phyloP scores from a whole-genome alignment of 2,113 vertebrate genomes.

The Aix galericulata region DNA sequence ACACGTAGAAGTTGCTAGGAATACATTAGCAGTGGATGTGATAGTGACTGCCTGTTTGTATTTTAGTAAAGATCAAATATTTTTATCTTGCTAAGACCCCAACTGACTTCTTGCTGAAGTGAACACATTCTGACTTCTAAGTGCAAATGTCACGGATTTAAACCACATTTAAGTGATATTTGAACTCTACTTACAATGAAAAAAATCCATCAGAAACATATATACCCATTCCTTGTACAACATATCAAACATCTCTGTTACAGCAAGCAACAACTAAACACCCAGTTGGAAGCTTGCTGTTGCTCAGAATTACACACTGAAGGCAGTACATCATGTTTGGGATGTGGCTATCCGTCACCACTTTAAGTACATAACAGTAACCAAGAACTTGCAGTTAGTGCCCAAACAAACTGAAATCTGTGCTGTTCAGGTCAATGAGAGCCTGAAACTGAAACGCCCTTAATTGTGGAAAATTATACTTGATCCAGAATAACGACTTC shows the following conservation, averaged over 20 bases:
- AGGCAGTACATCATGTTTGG: accelerated
- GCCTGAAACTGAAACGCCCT: background rate
- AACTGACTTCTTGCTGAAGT: background rate
- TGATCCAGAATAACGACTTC: background rate
- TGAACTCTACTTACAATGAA: background rate
- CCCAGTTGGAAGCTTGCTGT: background rate
- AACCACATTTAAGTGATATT: background rate
- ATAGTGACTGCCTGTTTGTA: background rate
- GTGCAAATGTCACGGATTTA: background rate
- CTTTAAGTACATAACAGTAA: background rate
- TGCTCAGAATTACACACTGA: background rate
- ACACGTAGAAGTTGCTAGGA: background rate
- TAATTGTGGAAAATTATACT: background rate
- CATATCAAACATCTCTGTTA: background rate
- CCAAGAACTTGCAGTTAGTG: background rate
- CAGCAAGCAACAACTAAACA: background rate
- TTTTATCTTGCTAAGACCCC: background rate
- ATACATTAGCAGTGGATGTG: constrained; percentile 7
- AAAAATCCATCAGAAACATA: background rate
- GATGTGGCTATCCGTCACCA: background rate
- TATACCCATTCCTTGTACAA: background rate
- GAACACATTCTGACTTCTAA: background rate
- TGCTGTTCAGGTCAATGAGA: background rate
- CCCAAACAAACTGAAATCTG: background rate
- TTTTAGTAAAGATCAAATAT: constrained; percentile 39